Conservation (phyloP, 1,140 invertebrate species). For the Frieseomelitta varia region DNA sequence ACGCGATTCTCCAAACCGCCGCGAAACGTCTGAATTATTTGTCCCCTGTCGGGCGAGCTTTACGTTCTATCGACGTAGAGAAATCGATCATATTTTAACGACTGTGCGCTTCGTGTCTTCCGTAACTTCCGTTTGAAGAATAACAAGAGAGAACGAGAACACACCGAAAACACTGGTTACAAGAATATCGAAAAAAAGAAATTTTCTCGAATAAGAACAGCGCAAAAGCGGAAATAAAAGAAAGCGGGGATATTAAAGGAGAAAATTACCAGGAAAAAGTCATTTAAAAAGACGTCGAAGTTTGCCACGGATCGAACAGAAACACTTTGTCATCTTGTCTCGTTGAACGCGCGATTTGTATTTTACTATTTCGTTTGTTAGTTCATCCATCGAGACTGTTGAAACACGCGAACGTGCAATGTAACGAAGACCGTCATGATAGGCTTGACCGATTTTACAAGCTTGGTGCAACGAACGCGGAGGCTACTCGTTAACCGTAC, state of each 20-base stretch:
- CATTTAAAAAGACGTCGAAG: background rate
- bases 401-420: background rate
- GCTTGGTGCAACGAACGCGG: background rate
- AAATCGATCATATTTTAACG: background rate
- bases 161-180: background rate
- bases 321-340: background rate
- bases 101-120: background rate
- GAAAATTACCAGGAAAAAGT: background rate
- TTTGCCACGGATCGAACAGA: background rate
- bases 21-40: conserved; percentile 27
- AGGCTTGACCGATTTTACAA: conserved; percentile 3
- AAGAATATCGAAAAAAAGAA: background rate
- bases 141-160: background rate
- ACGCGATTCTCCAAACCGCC: background rate
- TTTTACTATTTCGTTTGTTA: background rate
- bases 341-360: background rate
- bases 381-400: background rate
- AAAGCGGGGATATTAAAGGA: background rate
- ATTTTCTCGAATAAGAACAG: background rate
- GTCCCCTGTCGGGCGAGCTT: background rate
- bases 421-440: background rate
- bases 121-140: background rate
- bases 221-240: background rate
- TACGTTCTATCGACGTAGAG: background rate
- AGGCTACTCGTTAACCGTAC: background rate